Percentiles rank a stretch among this genome's conserved stretches.
phyloP scores from a whole-genome alignment of 2,888 invertebrate species.

The Orthosia gothica region DNA sequence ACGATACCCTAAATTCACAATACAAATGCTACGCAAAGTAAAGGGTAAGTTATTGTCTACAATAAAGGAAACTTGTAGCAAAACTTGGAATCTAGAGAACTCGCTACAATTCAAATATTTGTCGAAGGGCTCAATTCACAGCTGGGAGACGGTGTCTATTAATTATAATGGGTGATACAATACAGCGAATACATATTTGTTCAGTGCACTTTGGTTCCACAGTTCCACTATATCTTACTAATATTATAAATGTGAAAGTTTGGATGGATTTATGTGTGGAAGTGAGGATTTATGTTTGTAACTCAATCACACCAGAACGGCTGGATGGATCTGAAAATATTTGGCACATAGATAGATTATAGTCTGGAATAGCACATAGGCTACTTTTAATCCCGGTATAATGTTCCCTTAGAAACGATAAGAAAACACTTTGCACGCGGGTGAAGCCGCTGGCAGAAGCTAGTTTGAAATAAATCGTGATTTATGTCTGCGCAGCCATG shows the following conservation, averaged over 20 bases:
- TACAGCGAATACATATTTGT: constrained; percentile 18
- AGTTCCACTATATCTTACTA: neutral
- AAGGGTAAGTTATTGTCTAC: constrained; percentile 54
- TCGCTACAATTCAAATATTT: constrained; percentile 60
- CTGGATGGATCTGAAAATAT: too few relatives aligned
- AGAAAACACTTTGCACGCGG: neutral
- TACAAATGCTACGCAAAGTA: constrained; percentile 52
- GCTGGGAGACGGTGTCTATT: constrained; percentile 43
- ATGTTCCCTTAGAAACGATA: neutral
- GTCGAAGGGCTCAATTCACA: constrained; percentile 45
- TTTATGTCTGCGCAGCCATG: constrained; percentile 32
- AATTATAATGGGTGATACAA: constrained; percentile 17
- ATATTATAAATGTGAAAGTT: too few relatives aligned
- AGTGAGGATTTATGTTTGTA: too few relatives aligned
- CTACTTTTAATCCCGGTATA: too few relatives aligned
- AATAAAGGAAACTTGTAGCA: constrained; percentile 49
- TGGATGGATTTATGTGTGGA: too few relatives aligned
- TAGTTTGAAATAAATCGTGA: constrained; percentile 27
- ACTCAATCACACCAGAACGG: too few relatives aligned
- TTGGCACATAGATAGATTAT: too few relatives aligned
- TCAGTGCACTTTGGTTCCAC: constrained; percentile 9
- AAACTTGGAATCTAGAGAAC: constrained; percentile 50
- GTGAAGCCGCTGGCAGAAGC: neutral
- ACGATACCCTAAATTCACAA: constrained; percentile 33
- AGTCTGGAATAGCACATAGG: too few relatives aligned